These are phyloP conservation scores for Zele albiditarsus DNA, from an alignment of 2,888 invertebrate species.

Conservation along the genomic window DNA sequence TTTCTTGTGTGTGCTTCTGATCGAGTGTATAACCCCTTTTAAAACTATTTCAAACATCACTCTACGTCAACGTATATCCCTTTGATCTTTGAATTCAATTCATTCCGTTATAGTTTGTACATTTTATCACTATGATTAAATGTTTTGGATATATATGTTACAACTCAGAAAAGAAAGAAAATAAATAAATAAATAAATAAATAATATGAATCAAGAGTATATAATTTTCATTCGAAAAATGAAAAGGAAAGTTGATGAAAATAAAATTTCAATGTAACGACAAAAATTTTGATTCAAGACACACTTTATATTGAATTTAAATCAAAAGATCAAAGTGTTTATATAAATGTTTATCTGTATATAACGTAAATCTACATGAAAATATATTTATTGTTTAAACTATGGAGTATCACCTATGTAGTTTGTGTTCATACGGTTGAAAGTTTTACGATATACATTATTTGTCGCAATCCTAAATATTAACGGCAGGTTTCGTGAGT, in stretches of 20 bases:
- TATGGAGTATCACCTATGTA: neutral
- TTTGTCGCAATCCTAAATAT: neutral
- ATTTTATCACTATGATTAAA: neutral
- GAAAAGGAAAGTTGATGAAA: too few relatives aligned
- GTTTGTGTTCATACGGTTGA: neutral
- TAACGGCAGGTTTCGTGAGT: constrained; percentile 4
- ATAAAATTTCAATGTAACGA: too few relatives aligned
- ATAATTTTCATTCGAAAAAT: too few relatives aligned
- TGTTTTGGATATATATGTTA: neutral
- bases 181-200: too few relatives aligned
- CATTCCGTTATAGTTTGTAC: constrained; percentile 8
- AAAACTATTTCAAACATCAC: constrained; percentile 29
- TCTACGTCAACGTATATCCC: constrained; percentile 12
- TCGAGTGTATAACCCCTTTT: constrained; percentile 19
- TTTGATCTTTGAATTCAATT: constrained; percentile 9
- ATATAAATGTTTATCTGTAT: neutral
- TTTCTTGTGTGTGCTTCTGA: constrained; percentile 10
- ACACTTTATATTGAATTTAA: too few relatives aligned
- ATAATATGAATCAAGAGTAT: too few relatives aligned
- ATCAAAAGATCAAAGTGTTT: neutral
- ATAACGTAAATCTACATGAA: too few relatives aligned
- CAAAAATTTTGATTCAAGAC: too few relatives aligned
- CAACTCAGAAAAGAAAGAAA: too few relatives aligned
- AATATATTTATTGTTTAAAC: neutral
- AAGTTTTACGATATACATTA: neutral